Conservation (phyloP, 2,797 vertebrate species). For the Anabacerthia variegaticeps region DNA sequence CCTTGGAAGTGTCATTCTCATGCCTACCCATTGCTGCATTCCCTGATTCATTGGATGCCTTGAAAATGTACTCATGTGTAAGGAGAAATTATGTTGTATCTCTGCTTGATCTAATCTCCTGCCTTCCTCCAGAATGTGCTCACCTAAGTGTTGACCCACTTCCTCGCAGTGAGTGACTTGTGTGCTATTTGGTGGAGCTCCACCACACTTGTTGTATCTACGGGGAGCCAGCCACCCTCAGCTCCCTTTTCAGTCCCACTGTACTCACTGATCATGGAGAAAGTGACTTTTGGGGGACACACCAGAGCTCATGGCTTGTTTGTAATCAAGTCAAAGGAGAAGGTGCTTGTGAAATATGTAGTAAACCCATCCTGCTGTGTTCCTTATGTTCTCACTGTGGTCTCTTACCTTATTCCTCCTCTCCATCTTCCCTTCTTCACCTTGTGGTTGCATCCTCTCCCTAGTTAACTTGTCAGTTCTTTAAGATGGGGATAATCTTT, state of each 20-base stretch:
- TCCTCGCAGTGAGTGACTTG: neutral
- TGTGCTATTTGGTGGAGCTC: neutral
- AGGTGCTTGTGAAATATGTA: accelerated
- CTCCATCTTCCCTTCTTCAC: neutral
- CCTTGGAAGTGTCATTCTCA: neutral
- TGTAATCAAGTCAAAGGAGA: neutral
- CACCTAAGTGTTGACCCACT: accelerated
- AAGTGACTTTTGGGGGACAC: neutral
- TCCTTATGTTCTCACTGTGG: neutral
- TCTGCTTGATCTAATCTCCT: neutral
- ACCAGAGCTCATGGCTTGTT: neutral
- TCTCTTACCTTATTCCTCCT: neutral
- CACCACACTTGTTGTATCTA: neutral
- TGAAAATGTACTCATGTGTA: neutral
- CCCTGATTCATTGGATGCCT: neutral
- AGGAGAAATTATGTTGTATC: neutral
- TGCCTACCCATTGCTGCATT: neutral
- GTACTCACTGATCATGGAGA: neutral
- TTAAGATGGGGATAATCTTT: conserved; percentile 31
- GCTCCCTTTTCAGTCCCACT: neutral
- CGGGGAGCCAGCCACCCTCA: neutral
- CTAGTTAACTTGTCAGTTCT: conserved; percentile 25
- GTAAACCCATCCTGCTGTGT: neutral
- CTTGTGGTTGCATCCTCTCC: neutral
- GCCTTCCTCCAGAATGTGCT: neutral